These are phyloP conservation scores for Lordiphosa stackelbergi DNA, from an alignment of 1,140 invertebrate genomes.

Conservation along the genomic window DNA sequence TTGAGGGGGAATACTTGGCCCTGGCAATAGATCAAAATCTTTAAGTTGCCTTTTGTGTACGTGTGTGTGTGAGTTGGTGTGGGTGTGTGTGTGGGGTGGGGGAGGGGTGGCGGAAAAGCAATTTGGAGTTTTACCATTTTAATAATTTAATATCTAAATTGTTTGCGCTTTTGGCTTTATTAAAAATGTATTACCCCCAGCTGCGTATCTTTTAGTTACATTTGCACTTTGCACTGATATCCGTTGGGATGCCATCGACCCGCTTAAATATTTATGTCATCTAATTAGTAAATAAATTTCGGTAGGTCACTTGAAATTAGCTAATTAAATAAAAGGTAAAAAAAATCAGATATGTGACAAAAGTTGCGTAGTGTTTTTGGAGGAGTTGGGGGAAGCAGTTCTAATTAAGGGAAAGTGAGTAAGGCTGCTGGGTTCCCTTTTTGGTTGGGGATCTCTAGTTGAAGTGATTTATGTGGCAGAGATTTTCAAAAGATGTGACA, in stretches of 20 bases:
- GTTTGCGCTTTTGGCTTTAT: constrained; percentile 27
- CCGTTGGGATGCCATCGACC: constrained; percentile 18
- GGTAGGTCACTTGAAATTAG: constrained; percentile 44
- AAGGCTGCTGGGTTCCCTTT: constrained; percentile 1
- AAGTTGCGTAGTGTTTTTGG: constrained; percentile 16
- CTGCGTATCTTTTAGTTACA: constrained; percentile 48
- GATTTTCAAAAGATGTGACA: constrained; percentile 26
- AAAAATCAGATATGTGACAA: constrained; percentile 41
- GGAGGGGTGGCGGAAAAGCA: constrained; percentile 3
- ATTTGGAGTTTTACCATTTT: constrained; percentile 28
- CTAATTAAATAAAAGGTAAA: constrained; percentile 67
- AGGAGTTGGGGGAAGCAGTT: neutral
- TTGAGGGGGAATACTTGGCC: constrained; percentile 27
- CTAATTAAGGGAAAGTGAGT: neutral
- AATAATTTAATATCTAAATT: constrained; percentile 48
- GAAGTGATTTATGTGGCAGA: constrained; percentile 44
- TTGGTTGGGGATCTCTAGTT: constrained; percentile 3
- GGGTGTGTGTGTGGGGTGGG: neutral
- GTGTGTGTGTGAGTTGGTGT: neutral
- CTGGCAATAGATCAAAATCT: constrained; percentile 47
- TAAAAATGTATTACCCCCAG: constrained; percentile 50
- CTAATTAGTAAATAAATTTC: constrained; percentile 47
- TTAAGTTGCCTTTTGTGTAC: constrained; percentile 6
- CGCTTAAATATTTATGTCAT: constrained; percentile 58
- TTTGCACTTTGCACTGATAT: constrained; percentile 53